Base-by-base conservation (phyloP, 2,888 invertebrate genomes). In the Tetragonula carbonaria region DNA sequence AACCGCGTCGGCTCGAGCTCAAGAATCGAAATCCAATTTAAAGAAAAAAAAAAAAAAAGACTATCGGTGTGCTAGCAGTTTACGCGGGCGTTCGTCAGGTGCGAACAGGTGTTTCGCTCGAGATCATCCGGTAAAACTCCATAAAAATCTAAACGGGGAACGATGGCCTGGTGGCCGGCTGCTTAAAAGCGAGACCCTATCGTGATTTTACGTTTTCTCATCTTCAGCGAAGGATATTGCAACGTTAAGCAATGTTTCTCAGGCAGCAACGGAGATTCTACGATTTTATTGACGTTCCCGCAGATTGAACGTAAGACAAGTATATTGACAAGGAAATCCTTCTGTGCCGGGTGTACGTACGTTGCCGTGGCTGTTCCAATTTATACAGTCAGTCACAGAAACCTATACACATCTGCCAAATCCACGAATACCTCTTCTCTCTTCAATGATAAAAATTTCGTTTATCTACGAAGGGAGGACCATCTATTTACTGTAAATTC, bases 71-170 rank as follows among this genome's bases (percentile, higher is more conserved):
- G 89, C 84, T 78, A 77, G 57, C 86, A 63, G 82, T 78, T 87
- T 87, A 80, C 79, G 74, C 75, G 80, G 67, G 82, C 79, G 67
- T 87, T 83, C 81, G 71, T 86, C 80, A 73, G 62, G 45, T 38
- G 74, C 16, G 8, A 79, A 76, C 76, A 70, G 73, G 70, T 75
- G 76, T 67, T 81, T 70, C 82, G 82, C 55, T 53, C 78, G 80
- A 75, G 85, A 89, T 89, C 82, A 88, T 86, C 83, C 86, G 84
- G 78, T 79, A 78, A 88, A 80, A 84, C 85, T 82, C 84, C 78
- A 86, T 89, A 87, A 90, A 89, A 90, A 89, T 86, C 84, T 89
- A 90, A 89, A 89, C 86, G 14, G 38, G 80, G 77, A 80, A 50
- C 50, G 66, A 59, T 28, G 66, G 21, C 77, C 55, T 23, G 18